Evolutionary conservation across 2,113 vertebrate species (phyloP), one percentile per base, ranked within the genome.

Genomic region (Centrocercus urophasianus): DNA sequence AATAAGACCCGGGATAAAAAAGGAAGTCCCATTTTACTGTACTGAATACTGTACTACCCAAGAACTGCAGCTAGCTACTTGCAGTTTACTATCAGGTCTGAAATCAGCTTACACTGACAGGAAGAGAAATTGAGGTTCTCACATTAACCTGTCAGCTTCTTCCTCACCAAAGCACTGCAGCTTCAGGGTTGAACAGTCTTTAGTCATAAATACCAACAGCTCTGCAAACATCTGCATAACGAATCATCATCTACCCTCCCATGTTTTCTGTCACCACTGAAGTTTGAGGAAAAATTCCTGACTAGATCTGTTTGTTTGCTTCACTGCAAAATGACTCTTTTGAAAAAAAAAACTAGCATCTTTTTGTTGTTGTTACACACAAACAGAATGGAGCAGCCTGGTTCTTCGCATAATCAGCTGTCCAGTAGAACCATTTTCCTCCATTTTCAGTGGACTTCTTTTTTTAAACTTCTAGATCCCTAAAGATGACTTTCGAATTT

Each of bases 71-170:
- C 38, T 50, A 14, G 14, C 22, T 80, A 77, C 67, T 34, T 69
- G 48, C 52, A 71, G 22, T n/a, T 93, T 75, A 72, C 28, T 88
- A 61, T n/a, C 10, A 32, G 21, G 14, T 74, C 52, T 74, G 32
- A 94, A 86, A 73, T 7, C 32, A 76, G 28, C 15, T 83, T 66
- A 79, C 32, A 43, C 19, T 64, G 75, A 59, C 67, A 91, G 42
- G 63, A 89, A 86, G 27, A 91, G n/a, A 88, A 95, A 90, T 12
- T 42, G 45, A 80, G 76, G 43, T 47, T 86, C 54, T 71, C 34
- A 32, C 47, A 72, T 1, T 2, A 36, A 75, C 18, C 32, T 66
- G 38, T 24, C 47, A 56, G 11, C 12, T 83, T 75, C 42, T 81
- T 79, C 61, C 43, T 67, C 36, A 78, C 4, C 28, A 75, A 76